These are phyloP conservation scores for Panonychus citri DNA, from an alignment of 1,140 invertebrate species.

Conservation along the genomic window DNA sequence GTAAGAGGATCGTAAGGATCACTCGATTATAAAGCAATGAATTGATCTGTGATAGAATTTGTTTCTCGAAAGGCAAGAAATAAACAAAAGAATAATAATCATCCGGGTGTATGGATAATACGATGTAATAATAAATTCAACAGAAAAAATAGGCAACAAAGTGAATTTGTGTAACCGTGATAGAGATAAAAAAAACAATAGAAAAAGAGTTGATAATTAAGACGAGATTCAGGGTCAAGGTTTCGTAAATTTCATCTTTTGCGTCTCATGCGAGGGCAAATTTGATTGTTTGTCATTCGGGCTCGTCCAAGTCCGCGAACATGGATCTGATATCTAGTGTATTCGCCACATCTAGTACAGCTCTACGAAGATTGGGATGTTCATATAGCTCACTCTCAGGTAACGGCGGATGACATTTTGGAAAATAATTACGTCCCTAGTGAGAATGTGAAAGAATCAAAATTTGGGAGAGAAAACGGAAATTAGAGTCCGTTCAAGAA, in stretches of 20 bases:
- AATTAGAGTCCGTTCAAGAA: not conserved
- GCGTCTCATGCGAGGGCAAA: constrained; percentile 15
- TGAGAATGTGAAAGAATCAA: not conserved
- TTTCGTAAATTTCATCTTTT: not conserved
- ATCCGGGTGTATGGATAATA: too few relatives aligned
- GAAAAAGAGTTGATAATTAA: too few relatives aligned
- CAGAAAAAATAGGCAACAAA: too few relatives aligned
- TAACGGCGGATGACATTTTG: constrained; percentile 53
- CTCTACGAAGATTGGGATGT: constrained; percentile 50
- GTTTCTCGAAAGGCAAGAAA: too few relatives aligned
- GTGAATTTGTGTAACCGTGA: too few relatives aligned
- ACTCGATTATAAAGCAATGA: too few relatives aligned
- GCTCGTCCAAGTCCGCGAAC: constrained; percentile 25
- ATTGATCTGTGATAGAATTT: too few relatives aligned
- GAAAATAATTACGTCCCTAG: constrained; percentile 51
- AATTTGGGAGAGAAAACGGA: not conserved
- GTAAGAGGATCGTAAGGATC: too few relatives aligned
- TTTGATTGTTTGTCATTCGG: constrained; percentile 13
- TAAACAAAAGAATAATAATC: too few relatives aligned
- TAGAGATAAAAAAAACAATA: too few relatives aligned
- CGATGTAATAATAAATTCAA: too few relatives aligned
- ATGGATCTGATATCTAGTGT: constrained; percentile 53
- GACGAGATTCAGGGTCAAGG: not conserved
- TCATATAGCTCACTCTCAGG: constrained; percentile 73
- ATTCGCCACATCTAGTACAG: constrained; percentile 53